Conservation (phyloP, 2,888 invertebrate genomes). For the Saturnia pavonia region DNA sequence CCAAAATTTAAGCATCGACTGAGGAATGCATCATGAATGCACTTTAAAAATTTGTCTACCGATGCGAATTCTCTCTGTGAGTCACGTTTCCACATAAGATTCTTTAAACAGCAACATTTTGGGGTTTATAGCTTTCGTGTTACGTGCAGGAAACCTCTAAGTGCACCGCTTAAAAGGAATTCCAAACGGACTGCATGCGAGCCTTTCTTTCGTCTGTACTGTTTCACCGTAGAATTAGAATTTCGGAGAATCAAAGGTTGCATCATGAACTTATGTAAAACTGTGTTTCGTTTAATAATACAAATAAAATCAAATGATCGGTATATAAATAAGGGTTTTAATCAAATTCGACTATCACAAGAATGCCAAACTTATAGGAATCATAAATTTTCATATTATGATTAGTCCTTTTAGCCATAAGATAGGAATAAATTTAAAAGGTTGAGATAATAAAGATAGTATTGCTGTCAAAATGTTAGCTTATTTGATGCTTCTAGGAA, state of each 20-base stretch:
- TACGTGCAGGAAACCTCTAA: constrained; percentile 11
- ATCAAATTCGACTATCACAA: background rate
- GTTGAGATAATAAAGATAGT: background rate
- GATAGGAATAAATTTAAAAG: too few species aligned
- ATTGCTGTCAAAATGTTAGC: background rate
- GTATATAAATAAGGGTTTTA: background rate
- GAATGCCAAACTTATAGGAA: too few species aligned
- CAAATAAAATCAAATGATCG: background rate
- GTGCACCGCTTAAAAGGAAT: constrained; percentile 9
- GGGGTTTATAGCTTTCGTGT: constrained; percentile 11
- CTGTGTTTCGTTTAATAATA: background rate
- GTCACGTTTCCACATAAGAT: background rate
- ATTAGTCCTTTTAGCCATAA: too few species aligned
- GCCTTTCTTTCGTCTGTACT: background rate
- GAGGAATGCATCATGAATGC: background rate
- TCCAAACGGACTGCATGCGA: background rate
- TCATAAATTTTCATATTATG: too few species aligned
- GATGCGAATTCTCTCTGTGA: background rate
- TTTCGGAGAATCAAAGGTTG: background rate
- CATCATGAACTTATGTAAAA: background rate
- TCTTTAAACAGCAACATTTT: background rate
- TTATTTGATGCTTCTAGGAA: too few species aligned
- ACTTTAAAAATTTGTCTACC: background rate
- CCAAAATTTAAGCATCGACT: background rate
- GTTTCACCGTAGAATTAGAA: background rate